Conservation (phyloP, 2,113 vertebrate genomes). For the Pseudorhombus dupliciocellatus region DNA sequence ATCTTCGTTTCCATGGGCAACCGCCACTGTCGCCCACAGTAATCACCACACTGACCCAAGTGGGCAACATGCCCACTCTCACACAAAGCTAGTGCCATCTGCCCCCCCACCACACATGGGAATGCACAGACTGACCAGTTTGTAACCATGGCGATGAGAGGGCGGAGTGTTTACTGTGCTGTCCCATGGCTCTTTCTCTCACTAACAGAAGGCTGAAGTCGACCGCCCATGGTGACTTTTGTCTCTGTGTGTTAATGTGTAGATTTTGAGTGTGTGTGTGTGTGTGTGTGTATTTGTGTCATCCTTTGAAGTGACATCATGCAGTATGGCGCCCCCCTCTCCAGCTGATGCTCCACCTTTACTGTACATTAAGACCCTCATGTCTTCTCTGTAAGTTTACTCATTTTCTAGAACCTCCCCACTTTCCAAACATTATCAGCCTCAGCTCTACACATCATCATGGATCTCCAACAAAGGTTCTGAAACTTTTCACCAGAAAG, state of each 20-base stretch:
- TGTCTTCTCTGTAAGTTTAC: too few relatives aligned
- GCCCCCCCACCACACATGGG: conserved; percentile 31
- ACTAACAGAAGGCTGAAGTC: conserved; percentile 43
- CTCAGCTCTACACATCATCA: too few relatives aligned
- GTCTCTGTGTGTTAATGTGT: conserved; percentile 30
- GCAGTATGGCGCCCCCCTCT: background rate
- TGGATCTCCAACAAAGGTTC: too few relatives aligned
- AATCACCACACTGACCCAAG: conserved; percentile 56
- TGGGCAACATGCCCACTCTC: conserved; percentile 59
- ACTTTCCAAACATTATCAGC: background rate
- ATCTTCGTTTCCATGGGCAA: conserved; percentile 46
- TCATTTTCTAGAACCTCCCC: background rate
- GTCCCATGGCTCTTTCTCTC: conserved; percentile 34
- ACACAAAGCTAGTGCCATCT: conserved; percentile 59
- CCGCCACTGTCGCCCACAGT: conserved; percentile 43
- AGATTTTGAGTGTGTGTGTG: conserved; percentile 23
- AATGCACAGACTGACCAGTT: conserved; percentile 56
- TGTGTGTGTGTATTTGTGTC: conserved; percentile 11
- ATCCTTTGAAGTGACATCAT: conserved; percentile 9
- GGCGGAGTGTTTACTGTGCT: conserved; percentile 40
- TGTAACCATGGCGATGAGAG: conserved; percentile 58
- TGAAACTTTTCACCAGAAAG: background rate
- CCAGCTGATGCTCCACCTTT: background rate
- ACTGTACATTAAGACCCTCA: too few relatives aligned
- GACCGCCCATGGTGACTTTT: conserved; percentile 58